Conservation (phyloP, 2,797 vertebrate genomes). For the Tiaroga cobitis region DNA sequence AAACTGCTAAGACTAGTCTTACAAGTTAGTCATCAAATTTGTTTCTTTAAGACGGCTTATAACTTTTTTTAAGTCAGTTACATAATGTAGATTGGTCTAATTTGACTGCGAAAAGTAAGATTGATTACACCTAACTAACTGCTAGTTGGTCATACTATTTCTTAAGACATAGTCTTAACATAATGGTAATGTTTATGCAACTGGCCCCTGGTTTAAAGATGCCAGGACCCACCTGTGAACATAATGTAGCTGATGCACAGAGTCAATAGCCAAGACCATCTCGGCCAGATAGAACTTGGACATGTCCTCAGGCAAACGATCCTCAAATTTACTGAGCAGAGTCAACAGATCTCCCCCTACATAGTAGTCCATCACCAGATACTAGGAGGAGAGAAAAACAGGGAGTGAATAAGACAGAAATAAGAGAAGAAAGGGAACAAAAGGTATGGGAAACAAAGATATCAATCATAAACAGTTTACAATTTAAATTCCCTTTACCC, state of each 20-base stretch:
- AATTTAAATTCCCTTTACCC: slow-evolving; percentile 9
- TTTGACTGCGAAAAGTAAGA: too few relatives aligned
- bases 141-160: neutral
- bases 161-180: neutral
- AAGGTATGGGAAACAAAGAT: slow-evolving; percentile 8
- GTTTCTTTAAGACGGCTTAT: neutral
- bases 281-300: slow-evolving; percentile 97
- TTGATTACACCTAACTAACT: neutral
- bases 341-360: slow-evolving; percentile 98
- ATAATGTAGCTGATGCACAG: slow-evolving; percentile 97
- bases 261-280: slow-evolving; percentile 98
- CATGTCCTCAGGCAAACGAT: slow-evolving; percentile 97
- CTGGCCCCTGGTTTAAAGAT: neutral
- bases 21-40: neutral
- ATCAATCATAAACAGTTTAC: neutral
- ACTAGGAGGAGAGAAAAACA: slow-evolving; percentile 73
- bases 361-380: slow-evolving; percentile 99
- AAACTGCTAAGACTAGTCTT: neutral
- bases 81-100: too few relatives aligned
- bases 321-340: slow-evolving; percentile 98
- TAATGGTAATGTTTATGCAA: neutral
- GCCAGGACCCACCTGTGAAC: slow-evolving; percentile 88
- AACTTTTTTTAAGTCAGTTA: neutral
- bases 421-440: neutral
- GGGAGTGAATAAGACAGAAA: neutral